A percentile compares a stretch with the other conserved stretches of the same genome.
Evolutionary conservation across 1,140 invertebrate species (phyloP).

Genomic region (Helicoverpa armigera): DNA sequence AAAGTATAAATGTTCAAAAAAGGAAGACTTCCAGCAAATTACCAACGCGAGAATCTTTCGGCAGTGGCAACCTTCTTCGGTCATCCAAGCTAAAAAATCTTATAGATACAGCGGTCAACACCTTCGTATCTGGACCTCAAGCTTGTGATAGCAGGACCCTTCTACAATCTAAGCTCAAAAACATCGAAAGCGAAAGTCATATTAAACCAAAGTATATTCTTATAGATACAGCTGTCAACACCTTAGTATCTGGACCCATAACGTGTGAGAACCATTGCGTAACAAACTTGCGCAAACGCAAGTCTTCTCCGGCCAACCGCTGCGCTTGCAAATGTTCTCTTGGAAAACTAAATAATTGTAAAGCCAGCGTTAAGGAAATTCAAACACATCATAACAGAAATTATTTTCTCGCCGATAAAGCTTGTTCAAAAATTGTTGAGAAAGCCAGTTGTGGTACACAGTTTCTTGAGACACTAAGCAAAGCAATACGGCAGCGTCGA

Average conservation of each 20-base stretch:
- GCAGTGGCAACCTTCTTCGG: background rate
- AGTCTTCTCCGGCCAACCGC: background rate
- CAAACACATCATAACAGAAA: constrained; percentile 62
- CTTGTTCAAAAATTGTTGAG: constrained; percentile 65
- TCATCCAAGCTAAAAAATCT: constrained; percentile 28
- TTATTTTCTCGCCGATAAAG: constrained; percentile 62
- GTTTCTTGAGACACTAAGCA: constrained; percentile 53
- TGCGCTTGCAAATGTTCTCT: constrained; percentile 61
- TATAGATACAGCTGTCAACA: constrained; percentile 65
- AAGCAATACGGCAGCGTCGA: background rate
- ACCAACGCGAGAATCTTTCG: constrained; percentile 40
- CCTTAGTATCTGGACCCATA: constrained; percentile 62
- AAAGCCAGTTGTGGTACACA: constrained; percentile 67
- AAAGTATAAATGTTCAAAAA: background rate
- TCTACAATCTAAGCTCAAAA: background rate
- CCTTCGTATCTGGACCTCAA: constrained; percentile 59
- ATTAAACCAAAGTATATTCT: constrained; percentile 56
- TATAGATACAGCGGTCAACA: constrained; percentile 65
- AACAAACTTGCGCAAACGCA: constrained; percentile 64
- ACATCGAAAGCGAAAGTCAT: too few species aligned
- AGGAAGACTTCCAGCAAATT: constrained; percentile 55
- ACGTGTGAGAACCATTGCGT: constrained; percentile 66
- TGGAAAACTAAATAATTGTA: constrained; percentile 50
- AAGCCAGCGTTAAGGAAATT: constrained; percentile 60
- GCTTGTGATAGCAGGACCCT: too few species aligned